A percentile compares a stretch with the other conserved stretches of the same genome.
phyloP scores from a whole-genome alignment of 2,113 vertebrate genomes.

The Leucopsar rothschildi region DNA sequence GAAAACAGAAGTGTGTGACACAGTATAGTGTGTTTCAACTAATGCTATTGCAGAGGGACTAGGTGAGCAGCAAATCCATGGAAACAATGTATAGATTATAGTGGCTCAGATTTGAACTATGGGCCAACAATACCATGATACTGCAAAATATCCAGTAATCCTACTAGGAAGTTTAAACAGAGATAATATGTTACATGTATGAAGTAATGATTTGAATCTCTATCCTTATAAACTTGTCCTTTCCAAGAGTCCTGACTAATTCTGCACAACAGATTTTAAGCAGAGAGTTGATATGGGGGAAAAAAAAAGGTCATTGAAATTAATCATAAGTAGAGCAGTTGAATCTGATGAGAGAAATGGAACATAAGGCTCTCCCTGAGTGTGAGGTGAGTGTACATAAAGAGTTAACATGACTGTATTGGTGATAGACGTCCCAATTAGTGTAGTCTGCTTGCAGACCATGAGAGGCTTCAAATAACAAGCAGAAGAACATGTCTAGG shows the following conservation, averaged over 20 bases:
- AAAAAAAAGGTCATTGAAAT: background rate
- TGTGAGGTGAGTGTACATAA: background rate
- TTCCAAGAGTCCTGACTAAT: background rate
- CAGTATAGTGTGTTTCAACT: fast-evolving
- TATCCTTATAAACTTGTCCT: background rate
- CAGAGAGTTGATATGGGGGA: background rate
- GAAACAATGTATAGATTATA: background rate
- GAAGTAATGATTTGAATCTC: background rate
- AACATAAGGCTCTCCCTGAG: background rate
- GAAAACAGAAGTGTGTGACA: background rate
- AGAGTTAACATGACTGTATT: no score
- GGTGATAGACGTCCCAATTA: background rate
- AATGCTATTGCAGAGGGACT: background rate
- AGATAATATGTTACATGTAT: background rate
- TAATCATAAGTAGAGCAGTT: background rate
- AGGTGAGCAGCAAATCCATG: background rate
- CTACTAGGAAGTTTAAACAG: background rate
- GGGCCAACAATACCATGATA: background rate
- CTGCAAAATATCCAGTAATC: background rate
- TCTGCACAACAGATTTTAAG: background rate
- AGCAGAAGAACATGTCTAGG: background rate
- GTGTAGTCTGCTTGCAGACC: background rate
- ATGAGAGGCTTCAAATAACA: background rate
- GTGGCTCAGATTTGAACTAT: background rate
- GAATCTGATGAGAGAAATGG: background rate